These are phyloP conservation scores for Sarcophaga subvicina DNA, from an alignment of 2,888 invertebrate genomes.

Conservation along the genomic window DNA sequence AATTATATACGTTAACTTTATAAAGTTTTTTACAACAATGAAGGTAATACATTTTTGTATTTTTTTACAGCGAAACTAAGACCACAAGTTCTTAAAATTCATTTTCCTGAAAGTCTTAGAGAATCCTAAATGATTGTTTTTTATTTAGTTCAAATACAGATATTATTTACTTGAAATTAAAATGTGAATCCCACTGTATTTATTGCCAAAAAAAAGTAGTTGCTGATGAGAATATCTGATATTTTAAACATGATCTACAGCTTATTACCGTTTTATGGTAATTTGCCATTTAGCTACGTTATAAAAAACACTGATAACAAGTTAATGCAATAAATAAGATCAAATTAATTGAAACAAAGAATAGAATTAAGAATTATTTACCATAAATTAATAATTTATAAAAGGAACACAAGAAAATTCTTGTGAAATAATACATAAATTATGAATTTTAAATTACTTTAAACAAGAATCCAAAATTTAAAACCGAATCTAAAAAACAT, in stretches of 20 bases:
- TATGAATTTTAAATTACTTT: not conserved
- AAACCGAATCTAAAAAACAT: too few relatives aligned
- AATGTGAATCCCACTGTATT: not conserved
- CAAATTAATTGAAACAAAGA: not conserved
- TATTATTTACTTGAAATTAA: too few relatives aligned
- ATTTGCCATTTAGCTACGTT: conserved; percentile 25
- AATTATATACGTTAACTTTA: too few relatives aligned
- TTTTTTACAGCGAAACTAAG: too few relatives aligned
- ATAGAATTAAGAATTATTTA: conserved; percentile 1
- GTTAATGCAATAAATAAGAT: conserved; percentile 8
- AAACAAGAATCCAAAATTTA: too few relatives aligned
- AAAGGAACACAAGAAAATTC: conserved; percentile 1
- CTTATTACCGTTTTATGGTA: conserved; percentile 4
- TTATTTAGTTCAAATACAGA: too few relatives aligned
- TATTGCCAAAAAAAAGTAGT: not conserved
- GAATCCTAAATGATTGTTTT: too few relatives aligned
- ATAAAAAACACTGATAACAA: not conserved
- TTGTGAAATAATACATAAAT: conserved; percentile 2
- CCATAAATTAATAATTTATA: not conserved
- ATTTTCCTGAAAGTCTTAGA: too few relatives aligned
- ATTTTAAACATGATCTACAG: not conserved
- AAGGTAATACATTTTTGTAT: too few relatives aligned
- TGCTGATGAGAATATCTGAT: not conserved
- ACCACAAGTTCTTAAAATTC: too few relatives aligned
- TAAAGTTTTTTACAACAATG: too few relatives aligned